A percentile compares a stretch with the other conserved stretches of the same genome.
These are phyloP conservation scores for Rhyacichthys aspro DNA, from an alignment of 2,797 vertebrate genomes.

Conservation along the genomic window DNA sequence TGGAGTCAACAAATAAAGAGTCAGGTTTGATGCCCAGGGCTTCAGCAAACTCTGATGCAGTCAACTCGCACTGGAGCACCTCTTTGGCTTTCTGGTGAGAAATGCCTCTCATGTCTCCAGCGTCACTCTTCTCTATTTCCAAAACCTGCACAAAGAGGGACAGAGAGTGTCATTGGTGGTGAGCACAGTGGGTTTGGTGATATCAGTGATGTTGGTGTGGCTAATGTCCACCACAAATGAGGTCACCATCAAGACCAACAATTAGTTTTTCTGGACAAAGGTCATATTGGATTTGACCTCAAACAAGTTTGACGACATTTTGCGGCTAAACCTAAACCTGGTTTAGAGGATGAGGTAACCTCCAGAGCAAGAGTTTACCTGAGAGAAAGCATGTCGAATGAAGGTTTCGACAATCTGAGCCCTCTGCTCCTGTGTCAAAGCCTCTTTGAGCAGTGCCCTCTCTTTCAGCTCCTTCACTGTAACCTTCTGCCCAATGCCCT, in stretches of 20 bases:
- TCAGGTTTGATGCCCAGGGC: conserved; percentile 89
- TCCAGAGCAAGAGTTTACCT: conserved; percentile 76
- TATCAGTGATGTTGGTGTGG: conserved; percentile 46
- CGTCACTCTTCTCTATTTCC: conserved; percentile 86
- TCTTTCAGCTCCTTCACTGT: conserved; percentile 79
- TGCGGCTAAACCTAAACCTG: conserved; percentile 38
- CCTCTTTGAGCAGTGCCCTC: conserved; percentile 83
- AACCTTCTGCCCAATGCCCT: conserved; percentile 56
- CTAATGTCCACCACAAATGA: conserved; percentile 35
- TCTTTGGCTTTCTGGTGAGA: conserved; percentile 83
- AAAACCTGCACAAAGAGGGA: conserved; percentile 80
- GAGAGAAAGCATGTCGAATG: conserved; percentile 92
- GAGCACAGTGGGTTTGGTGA: conserved; percentile 37
- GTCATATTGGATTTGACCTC: conserved; percentile 46
- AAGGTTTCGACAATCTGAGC: conserved; percentile 91
- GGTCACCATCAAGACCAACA: conserved; percentile 43
- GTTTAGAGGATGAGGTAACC: conserved; percentile 38
- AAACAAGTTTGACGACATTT: conserved; percentile 51
- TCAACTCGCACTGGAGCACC: conserved; percentile 90
- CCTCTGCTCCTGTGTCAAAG: conserved; percentile 89
- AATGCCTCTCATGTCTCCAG: conserved; percentile 80
- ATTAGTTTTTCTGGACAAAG: conserved; percentile 56
- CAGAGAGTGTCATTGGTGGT: conserved; percentile 33
- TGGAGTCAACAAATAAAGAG: conserved; percentile 93
- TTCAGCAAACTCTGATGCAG: conserved; percentile 89